Conservation (phyloP, 2,888 invertebrate species). For the Hyles lineata region DNA sequence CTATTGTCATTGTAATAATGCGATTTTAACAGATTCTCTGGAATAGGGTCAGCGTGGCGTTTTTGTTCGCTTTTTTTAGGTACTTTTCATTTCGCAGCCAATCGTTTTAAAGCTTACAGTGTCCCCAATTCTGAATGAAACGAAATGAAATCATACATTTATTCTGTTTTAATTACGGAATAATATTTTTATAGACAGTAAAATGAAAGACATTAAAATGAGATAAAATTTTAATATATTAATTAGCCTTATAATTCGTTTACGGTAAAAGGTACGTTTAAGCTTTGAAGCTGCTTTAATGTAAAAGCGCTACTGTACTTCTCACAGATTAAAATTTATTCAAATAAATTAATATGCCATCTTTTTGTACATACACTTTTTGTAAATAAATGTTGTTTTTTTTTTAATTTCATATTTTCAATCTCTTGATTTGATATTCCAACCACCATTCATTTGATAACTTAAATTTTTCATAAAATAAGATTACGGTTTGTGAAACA, state of each 20-base stretch:
- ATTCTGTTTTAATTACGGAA: background rate
- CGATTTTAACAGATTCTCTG: background rate
- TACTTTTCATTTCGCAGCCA: background rate
- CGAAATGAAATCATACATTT: background rate
- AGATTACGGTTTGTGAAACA: no score
- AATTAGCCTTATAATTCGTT: background rate
- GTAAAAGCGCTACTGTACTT: background rate
- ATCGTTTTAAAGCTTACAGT: background rate
- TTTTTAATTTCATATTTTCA: no score
- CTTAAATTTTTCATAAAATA: no score
- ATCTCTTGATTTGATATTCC: no score
- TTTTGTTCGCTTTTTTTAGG: background rate
- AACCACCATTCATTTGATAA: no score
- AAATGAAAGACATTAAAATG: background rate
- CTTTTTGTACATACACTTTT: no score
- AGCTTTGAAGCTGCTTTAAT: background rate
- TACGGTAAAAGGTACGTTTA: background rate
- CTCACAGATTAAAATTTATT: background rate
- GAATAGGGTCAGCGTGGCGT: constrained; percentile 1
- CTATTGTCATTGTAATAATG: constrained; percentile 17
- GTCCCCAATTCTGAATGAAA: background rate
- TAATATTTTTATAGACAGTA: background rate
- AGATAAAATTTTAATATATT: background rate
- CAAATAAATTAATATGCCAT: background rate
- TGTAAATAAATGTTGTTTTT: no score